A percentile compares a stretch with the other conserved stretches of the same genome.
Conservation (phyloP, 2,113 vertebrate genomes). For the Propithecus coquereli region DNA sequence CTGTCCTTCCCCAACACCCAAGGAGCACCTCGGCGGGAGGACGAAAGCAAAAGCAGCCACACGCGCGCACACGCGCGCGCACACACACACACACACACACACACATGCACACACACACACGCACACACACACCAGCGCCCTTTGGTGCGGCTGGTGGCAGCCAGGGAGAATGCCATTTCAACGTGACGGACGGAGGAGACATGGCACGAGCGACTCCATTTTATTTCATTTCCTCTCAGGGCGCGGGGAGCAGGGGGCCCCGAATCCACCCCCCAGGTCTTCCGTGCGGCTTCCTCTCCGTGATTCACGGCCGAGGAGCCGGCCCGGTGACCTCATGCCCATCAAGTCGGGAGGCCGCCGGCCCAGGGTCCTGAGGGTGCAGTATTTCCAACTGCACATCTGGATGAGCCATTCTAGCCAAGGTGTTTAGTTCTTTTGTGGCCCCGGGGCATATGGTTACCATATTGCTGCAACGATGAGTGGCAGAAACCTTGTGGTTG, state of each 20-base stretch:
- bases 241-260: not conserved
- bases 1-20: not conserved
- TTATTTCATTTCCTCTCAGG: not conserved
- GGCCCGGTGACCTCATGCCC: not conserved
- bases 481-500: not conserved
- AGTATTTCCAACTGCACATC: not conserved
- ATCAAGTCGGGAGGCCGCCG: not conserved
- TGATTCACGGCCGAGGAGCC: not conserved
- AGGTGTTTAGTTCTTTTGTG: constrained; percentile 35
- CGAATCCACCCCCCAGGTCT: not conserved
- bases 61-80: no score
- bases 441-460: not conserved
- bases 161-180: not conserved
- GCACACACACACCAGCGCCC: rapidly evolving
- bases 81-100: rapidly evolving
- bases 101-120: no score
- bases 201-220: not conserved
- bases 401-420: not conserved
- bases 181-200: not conserved
- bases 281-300: not conserved
- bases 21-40: not conserved
- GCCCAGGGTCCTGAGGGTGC: not conserved
- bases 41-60: not conserved
- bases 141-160: rapidly evolving
- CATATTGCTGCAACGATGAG: not conserved